Percentiles rank a stretch among this genome's conserved stretches.
Evolutionary conservation across 2,888 invertebrate species (phyloP).

Genomic region (Nomada goodeniana): DNA sequence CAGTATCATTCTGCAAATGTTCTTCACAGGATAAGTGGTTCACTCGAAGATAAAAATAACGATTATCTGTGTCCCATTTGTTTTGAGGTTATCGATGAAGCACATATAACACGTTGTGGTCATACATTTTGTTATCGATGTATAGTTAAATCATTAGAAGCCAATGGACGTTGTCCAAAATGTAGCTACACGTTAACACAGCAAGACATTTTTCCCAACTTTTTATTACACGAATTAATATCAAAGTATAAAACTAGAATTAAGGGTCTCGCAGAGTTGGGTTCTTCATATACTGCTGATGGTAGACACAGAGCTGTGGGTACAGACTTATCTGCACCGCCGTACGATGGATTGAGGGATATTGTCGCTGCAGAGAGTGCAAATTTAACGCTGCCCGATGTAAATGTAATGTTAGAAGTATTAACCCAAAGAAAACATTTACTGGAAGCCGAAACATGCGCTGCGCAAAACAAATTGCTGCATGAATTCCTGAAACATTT

Average conservation of each 20-base stretch:
- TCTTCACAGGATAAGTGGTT: conserved; percentile 88
- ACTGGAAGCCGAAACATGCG: conserved; percentile 92
- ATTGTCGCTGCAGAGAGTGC: conserved; percentile 89
- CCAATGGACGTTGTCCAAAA: conserved; percentile 91
- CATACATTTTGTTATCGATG: conserved; percentile 96
- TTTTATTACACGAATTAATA: conserved; percentile 92
- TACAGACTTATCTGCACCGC: conserved; percentile 78
- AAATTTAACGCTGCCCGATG: conserved; percentile 90
- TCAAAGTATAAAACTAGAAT: conserved; percentile 88
- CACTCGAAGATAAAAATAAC: conserved; percentile 89
- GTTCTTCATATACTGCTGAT: conserved; percentile 73
- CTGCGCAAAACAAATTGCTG: conserved; percentile 92
- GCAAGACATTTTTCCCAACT: conserved; percentile 93
- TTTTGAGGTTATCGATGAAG: conserved; percentile 94
- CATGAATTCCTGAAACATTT: conserved; percentile 93
- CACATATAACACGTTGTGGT: conserved; percentile 96
- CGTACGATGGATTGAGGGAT: conserved; percentile 85
- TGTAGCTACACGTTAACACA: conserved; percentile 90
- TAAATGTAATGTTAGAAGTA: conserved; percentile 92
- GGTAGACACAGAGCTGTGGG: conserved; percentile 69
- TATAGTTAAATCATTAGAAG: conserved; percentile 89
- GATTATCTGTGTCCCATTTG: conserved; percentile 93
- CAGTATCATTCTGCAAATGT: conserved; percentile 83
- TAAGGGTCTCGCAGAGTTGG: conserved; percentile 84
- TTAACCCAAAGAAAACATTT: conserved; percentile 91